phyloP scores from a whole-genome alignment of 2,888 invertebrate genomes.

The Coecobrya sp. region DNA sequence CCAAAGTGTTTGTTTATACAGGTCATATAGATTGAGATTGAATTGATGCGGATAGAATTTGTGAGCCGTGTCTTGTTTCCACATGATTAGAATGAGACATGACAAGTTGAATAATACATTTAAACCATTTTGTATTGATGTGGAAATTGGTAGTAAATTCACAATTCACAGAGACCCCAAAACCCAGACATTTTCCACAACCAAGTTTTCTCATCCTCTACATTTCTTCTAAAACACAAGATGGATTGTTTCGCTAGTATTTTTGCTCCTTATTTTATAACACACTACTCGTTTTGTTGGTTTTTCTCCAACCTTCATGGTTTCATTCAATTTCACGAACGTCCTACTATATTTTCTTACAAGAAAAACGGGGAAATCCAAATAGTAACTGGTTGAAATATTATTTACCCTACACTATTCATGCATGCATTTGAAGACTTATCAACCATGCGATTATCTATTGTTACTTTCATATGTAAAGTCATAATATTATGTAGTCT shows the following conservation, averaged over 20 bases:
- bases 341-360: neutral
- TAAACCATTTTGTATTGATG: neutral
- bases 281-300: neutral
- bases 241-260: slow-evolving; percentile 48
- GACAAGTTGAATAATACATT: slow-evolving; percentile 72
- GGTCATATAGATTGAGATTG: slow-evolving; percentile 73
- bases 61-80: slow-evolving; percentile 79
- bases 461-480: too few relatives aligned
- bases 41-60: slow-evolving; percentile 78
- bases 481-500: too few relatives aligned
- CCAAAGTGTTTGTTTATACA: slow-evolving; percentile 55
- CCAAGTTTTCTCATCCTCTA: neutral
- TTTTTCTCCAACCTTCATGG: neutral
- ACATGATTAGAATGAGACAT: slow-evolving; percentile 79
- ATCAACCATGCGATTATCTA: too few relatives aligned
- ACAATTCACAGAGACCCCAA: neutral
- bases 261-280: neutral
- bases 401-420: slow-evolving; percentile 21
- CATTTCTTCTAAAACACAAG: slow-evolving; percentile 21
- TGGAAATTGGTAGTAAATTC: neutral
- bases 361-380: slow-evolving; percentile 4
- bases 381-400: slow-evolving; percentile 23
- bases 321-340: neutral
- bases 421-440: slow-evolving; percentile 59
- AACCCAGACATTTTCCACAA: neutral